These are phyloP conservation scores for Andrena praecox DNA, from an alignment of 2,888 invertebrate species.

Conservation along the genomic window DNA sequence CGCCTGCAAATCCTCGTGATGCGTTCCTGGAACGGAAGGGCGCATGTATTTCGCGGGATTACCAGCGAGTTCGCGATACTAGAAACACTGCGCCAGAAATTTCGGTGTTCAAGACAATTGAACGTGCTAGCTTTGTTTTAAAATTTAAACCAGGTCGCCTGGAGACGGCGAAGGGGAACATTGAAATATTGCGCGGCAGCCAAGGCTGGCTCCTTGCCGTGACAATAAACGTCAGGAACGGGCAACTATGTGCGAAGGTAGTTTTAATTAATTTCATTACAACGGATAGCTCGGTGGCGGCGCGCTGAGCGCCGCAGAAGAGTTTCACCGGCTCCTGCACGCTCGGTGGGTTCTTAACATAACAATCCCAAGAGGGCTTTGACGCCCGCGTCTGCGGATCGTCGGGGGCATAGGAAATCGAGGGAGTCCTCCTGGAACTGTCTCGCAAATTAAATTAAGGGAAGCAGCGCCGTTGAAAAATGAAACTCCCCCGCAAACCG, in stretches of 20 bases:
- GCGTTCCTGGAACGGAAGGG: background rate
- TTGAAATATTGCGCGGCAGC: background rate
- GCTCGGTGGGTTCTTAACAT: background rate
- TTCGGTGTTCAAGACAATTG: slow-evolving; percentile 6
- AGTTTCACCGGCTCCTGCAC: background rate
- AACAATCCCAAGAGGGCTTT: background rate
- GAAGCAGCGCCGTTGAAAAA: slow-evolving; percentile 8
- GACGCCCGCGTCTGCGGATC: background rate
- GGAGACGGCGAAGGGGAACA: background rate
- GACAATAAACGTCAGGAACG: background rate
- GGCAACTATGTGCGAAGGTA: background rate
- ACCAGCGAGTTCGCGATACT: background rate
- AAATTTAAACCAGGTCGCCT: slow-evolving; percentile 5
- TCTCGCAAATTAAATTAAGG: slow-evolving; percentile 31
- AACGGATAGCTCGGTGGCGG: background rate
- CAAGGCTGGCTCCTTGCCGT: background rate
- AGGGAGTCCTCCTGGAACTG: slow-evolving; percentile 12
- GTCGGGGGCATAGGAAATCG: slow-evolving; percentile 11
- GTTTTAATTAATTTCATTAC: slow-evolving; percentile 39
- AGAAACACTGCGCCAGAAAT: background rate
- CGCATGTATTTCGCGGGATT: background rate
- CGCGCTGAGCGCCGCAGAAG: background rate
- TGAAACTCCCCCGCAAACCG: background rate
- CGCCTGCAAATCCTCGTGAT: background rate
- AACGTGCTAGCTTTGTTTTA: background rate